Base-by-base conservation (phyloP, 2,113 vertebrate genomes). In the Thalassoma bifasciatum region DNA sequence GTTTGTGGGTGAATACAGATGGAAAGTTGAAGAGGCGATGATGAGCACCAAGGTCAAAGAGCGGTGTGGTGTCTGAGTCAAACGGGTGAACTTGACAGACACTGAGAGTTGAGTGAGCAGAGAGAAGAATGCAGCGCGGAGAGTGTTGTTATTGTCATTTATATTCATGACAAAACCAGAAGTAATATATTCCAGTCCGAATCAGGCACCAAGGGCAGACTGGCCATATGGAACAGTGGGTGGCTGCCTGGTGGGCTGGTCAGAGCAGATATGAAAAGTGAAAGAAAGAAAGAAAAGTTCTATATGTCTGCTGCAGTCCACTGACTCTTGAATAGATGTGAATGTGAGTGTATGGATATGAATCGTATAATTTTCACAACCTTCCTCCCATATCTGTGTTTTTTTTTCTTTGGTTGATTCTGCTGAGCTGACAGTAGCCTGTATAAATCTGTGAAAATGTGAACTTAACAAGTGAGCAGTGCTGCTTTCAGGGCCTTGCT, bases 361-460 rank as follows among this genome's bases (percentile, higher is more conserved):
- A 69, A 50, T 63, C 69, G 56, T 49, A 21, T 6, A 66, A 76
- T 76, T 82, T 71, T 76, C 64, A 76, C 71, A 63, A 54, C 3
- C 26, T 36, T 38, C 58, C 22, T n/a, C 30, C 9, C 10, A 3
- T 63, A 54, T 40, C 46, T 26, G 51, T 11, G n/a, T n/a, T 30
- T 30, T 56, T 60, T 52, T 54, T 10, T 12, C 38, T 70, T 66
- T 23, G 40, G 50, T 61, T 26, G 16, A n/a, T 53, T 69, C 50
- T 40, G 60, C 66, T 56, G 40, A 75, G 66, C 54, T 60, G 68
- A 74, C 72, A 69, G 47, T 66, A 40, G 53, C 53, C 59, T 80
- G 79, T 64, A 86, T 84, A 77, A 49, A 75, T 82, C 63, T 82
- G 66, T 60, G 57, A 64, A 72, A 54, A 53, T 84, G 38, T 38